Conservation (phyloP, 2,888 invertebrate genomes). For the Eupithecia subfuscata region DNA sequence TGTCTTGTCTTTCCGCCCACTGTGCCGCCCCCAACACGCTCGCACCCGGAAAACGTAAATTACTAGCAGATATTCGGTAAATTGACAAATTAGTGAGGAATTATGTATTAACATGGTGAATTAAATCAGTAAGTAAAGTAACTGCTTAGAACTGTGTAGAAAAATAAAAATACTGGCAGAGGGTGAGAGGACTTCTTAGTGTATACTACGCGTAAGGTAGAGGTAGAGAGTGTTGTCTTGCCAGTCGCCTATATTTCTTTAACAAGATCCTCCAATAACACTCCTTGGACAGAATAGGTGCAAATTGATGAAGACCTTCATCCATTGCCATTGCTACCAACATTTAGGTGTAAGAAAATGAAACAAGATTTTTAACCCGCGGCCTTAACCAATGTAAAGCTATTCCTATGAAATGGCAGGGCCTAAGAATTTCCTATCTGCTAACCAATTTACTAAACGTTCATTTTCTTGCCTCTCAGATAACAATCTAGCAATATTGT, state of each 20-base stretch:
- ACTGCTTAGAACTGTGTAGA: neutral
- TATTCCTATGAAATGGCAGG: slow-evolving; percentile 17
- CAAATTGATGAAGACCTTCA: neutral
- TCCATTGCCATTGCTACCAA: neutral
- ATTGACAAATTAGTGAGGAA: slow-evolving; percentile 36
- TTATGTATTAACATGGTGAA: slow-evolving; percentile 13
- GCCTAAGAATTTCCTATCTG: slow-evolving; percentile 33
- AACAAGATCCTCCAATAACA: neutral
- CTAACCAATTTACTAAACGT: slow-evolving; percentile 46
- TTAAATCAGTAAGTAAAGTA: neutral
- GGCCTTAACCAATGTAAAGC: neutral
- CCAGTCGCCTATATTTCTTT: too few relatives aligned
- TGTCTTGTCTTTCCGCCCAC: slow-evolving; percentile 46
- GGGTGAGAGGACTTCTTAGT: neutral
- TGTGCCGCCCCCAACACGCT: slow-evolving; percentile 42
- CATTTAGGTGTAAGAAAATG: neutral
- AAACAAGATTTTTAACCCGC: neutral
- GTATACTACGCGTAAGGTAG: neutral
- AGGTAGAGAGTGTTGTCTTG: neutral
- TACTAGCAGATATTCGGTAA: slow-evolving; percentile 42
- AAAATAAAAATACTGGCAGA: neutral
- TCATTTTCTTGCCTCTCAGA: slow-evolving; percentile 40
- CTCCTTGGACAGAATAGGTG: neutral
- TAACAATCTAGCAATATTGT: slow-evolving; percentile 50
- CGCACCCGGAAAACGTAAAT: slow-evolving; percentile 41